Percentiles rank a stretch among this genome's conserved stretches.
Conservation (phyloP, 2,888 invertebrate species). For the Galerucella nymphaeae region DNA sequence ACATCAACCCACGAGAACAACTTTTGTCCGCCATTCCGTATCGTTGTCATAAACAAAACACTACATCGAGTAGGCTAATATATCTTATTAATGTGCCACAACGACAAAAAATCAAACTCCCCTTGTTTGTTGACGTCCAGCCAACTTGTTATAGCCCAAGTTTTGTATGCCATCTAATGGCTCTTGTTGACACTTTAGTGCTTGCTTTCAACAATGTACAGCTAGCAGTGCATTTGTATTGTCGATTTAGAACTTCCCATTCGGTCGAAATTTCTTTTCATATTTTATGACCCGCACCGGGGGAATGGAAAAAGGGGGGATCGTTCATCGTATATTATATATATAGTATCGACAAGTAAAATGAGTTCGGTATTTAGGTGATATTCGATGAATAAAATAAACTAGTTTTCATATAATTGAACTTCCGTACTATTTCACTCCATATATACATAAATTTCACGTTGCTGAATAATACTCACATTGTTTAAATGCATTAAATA, state of each 20-base stretch:
- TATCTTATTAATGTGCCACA: constrained; percentile 51
- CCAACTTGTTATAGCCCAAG: constrained; percentile 50
- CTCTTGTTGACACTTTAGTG: constrained; percentile 48
- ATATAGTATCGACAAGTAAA: constrained; percentile 13
- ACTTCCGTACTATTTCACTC: no score
- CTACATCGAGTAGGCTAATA: constrained; percentile 49
- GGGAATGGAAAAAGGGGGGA: constrained; percentile 15
- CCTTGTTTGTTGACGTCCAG: constrained; percentile 50
- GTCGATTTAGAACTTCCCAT: constrained; percentile 35
- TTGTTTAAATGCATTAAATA: no score
- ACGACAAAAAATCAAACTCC: constrained; percentile 50
- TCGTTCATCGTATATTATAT: no score
- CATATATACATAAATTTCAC: no score
- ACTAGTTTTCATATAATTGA: no score
- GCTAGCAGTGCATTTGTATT: constrained; percentile 38
- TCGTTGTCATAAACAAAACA: constrained; percentile 49
- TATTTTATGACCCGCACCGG: constrained; percentile 20
- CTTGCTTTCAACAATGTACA: constrained; percentile 43
- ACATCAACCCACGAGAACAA: constrained; percentile 26
- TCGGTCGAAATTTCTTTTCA: constrained; percentile 24
- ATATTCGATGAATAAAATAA: neutral
- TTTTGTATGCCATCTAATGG: constrained; percentile 44
- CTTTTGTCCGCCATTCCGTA: constrained; percentile 35
- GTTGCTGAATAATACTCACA: no score
- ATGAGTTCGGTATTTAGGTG: constrained; percentile 6